phyloP scores from a whole-genome alignment of 1,140 invertebrate species.

The Atta texana region DNA sequence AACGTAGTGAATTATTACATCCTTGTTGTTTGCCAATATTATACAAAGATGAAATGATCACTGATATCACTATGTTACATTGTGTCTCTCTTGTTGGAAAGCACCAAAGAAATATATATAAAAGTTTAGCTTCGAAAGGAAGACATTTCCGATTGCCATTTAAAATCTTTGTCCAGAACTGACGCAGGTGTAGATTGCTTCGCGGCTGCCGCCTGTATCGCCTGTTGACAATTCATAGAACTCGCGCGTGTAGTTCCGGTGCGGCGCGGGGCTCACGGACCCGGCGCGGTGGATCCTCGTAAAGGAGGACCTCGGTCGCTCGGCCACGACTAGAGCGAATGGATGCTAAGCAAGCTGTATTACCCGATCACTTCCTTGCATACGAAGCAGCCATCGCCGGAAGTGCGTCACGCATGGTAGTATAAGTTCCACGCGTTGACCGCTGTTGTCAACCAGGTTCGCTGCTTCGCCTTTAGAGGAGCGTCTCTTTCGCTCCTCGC shows the following conservation, averaged over 20 bases:
- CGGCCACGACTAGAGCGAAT: slow-evolving; percentile 79
- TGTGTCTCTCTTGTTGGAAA: too few species aligned
- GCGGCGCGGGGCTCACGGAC: slow-evolving; percentile 42
- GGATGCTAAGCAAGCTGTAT: slow-evolving; percentile 85
- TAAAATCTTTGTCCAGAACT: neutral
- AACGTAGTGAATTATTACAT: too few species aligned
- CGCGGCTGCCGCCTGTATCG: slow-evolving; percentile 58
- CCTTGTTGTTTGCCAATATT: too few species aligned
- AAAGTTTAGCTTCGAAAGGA: neutral
- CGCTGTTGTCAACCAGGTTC: slow-evolving; percentile 51
- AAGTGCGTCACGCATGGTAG: slow-evolving; percentile 82
- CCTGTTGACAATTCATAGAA: slow-evolving; percentile 42
- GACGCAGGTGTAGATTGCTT: slow-evolving; percentile 67
- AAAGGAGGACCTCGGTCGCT: slow-evolving; percentile 69
- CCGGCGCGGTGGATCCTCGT: slow-evolving; percentile 72
- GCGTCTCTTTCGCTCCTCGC: neutral
- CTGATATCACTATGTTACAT: too few species aligned
- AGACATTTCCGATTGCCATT: neutral
- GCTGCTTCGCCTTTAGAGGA: slow-evolving; percentile 53
- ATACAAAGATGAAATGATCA: too few species aligned
- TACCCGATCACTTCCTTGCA: slow-evolving; percentile 84
- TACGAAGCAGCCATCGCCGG: slow-evolving; percentile 79
- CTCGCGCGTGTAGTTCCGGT: slow-evolving; percentile 68
- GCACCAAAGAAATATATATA: too few species aligned
- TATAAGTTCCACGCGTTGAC: slow-evolving; percentile 78